These are phyloP conservation scores for Drosophila albomicans DNA, from an alignment of 1,140 invertebrate genomes.

Conservation along the genomic window DNA sequence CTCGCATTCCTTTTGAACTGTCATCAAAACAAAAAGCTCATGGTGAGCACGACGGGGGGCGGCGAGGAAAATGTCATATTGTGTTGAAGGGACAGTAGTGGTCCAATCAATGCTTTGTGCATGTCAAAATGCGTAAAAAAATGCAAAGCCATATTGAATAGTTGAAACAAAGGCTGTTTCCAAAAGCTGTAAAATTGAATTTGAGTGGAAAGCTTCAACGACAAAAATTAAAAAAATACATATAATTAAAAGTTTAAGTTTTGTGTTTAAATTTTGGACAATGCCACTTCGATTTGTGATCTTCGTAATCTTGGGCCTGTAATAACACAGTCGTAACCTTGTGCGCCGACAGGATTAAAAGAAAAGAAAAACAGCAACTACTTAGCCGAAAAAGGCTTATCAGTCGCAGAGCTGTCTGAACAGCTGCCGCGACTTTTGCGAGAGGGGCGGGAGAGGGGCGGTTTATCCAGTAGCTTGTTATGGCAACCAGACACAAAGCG, in stretches of 20 bases:
- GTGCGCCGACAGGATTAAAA: constrained; percentile 38
- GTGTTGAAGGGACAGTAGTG: neutral
- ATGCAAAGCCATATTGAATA: constrained; percentile 1
- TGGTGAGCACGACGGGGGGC: neutral
- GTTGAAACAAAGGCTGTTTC: neutral
- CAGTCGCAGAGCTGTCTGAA: constrained; percentile 19
- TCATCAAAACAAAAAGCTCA: constrained; percentile 57
- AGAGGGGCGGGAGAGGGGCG: neutral
- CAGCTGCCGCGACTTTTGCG: constrained; percentile 10
- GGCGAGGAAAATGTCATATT: neutral
- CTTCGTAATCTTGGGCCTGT: constrained; percentile 39
- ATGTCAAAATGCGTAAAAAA: constrained; percentile 38
- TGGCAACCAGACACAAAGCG: constrained; percentile 68
- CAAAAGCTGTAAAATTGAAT: neutral
- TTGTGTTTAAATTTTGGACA: neutral
- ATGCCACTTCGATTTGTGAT: neutral
- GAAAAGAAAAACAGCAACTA: constrained; percentile 64
- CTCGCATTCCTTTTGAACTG: constrained; percentile 29
- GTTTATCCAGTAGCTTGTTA: constrained; percentile 20
- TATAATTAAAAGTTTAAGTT: constrained; percentile 23
- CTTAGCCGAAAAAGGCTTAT: constrained; percentile 49
- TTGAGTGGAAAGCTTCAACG: neutral
- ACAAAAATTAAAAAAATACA: neutral
- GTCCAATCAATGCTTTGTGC: constrained; percentile 73
- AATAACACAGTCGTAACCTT: constrained; percentile 57